Base-by-base conservation (phyloP, 2,888 invertebrate genomes). In the Cantharis rustica region DNA sequence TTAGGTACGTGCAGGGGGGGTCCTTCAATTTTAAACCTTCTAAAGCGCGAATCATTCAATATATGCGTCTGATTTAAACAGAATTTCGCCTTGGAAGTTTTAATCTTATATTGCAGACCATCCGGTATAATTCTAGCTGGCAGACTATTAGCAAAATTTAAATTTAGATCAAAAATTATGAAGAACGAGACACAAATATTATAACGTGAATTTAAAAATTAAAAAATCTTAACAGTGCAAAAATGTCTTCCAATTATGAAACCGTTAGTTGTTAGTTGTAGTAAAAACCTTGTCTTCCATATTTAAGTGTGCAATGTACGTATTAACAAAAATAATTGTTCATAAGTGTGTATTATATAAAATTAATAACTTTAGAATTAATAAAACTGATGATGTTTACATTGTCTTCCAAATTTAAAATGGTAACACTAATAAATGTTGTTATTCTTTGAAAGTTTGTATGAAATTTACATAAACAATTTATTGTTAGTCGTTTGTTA, bases 261-360 rank as follows among this genome's bases (percentile, higher is more conserved):
- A 64, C 70, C 73, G 71, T 27, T 76, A 61, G 72, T 31, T 74
- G 77, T 74, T 47, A 77, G 68, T 64, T 62, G 20, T 77, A 74
- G 73, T 47, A 71, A 62, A 13, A 74, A 77, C 71, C 77, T 71
- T 27, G 77, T 77, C 77, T 77, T 77, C 77, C 77, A 74, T 71
- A 47, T 69, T 61, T 47, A 47, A 62, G 16, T 71, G 73, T 70
- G 72, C 73, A 73, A 73, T 70, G 69, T 72, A 68, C 69, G 69
- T 61, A 66, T 26, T 73, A 71, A 73, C 71, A 73, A 69, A 23
- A 71, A 47, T 76, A 77, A 73, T 73, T 74, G 73, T 75, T 75
- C 71, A 69, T 76, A 69, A 68, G 63, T 76, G 72, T 72, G 64
- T 72, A 72, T 72, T 75, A 71, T 69, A 69, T 16, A 16, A 64